Evolutionary conservation across 1,140 invertebrate species (phyloP).

Genomic region (Drosophila santomea): DNA sequence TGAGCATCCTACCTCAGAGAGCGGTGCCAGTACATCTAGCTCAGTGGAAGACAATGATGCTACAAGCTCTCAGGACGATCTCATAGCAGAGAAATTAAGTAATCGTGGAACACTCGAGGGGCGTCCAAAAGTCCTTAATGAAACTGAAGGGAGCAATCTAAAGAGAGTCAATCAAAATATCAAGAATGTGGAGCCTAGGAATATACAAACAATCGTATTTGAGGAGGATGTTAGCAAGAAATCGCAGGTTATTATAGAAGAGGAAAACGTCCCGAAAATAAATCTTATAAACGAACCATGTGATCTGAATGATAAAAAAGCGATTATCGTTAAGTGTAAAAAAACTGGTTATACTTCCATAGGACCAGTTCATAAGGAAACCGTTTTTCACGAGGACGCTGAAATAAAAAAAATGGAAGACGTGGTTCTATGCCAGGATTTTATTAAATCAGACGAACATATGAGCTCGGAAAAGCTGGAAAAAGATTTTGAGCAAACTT

Average conservation of each 20-base stretch:
- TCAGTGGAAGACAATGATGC: conserved; percentile 43
- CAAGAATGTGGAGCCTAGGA: too few relatives aligned
- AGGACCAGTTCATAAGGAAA: neutral
- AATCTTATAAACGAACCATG: neutral
- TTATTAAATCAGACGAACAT: neutral
- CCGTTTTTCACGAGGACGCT: neutral
- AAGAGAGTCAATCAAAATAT: neutral
- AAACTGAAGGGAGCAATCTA: conserved; percentile 12
- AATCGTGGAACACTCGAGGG: conserved; percentile 27
- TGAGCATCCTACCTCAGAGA: conserved; percentile 12
- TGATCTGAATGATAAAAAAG: neutral
- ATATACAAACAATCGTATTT: too few relatives aligned
- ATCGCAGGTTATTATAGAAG: neutral
- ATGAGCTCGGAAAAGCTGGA: neutral
- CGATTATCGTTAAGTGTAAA: too few relatives aligned
- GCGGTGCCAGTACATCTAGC: conserved; percentile 22
- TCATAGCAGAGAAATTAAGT: conserved; percentile 47
- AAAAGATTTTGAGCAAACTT: conserved; percentile 17
- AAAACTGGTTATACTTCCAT: neutral
- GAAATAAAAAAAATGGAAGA: neutral
- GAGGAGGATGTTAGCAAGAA: neutral
- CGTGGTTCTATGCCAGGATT: neutral
- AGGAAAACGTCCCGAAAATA: conserved; percentile 7
- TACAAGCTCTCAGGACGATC: conserved; percentile 33
- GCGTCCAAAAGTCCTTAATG: conserved; percentile 45